Evolutionary conservation across 2,888 invertebrate species (phyloP).

Genomic region (Aporophyla nigra): DNA sequence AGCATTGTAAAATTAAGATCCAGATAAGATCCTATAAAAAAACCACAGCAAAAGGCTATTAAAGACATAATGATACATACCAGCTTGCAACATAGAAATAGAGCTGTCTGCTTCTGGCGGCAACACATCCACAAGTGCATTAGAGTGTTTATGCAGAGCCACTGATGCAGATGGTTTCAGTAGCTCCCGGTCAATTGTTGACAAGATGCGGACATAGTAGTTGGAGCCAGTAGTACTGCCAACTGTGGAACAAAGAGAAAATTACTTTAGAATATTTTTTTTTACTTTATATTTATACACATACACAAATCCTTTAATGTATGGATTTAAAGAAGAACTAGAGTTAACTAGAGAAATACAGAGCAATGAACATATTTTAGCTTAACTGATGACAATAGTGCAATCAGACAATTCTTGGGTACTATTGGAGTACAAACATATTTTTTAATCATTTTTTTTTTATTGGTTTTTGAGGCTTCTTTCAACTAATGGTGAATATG

Average conservation of each 20-base stretch:
- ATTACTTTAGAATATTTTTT: background rate
- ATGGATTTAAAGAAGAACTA: background rate
- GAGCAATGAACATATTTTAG: background rate
- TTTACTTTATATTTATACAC: too few species aligned
- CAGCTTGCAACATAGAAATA: slow-evolving; percentile 99
- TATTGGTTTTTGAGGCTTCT: background rate
- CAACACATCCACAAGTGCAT: slow-evolving; percentile 99
- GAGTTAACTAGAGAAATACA: background rate
- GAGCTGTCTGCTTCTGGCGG: slow-evolving; percentile 99
- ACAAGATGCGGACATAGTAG: slow-evolving; percentile 99
- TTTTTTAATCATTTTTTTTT: background rate
- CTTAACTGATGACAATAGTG: background rate
- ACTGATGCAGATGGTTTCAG: slow-evolving; percentile 99
- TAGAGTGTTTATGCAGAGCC: slow-evolving; percentile 99
- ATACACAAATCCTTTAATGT: background rate
- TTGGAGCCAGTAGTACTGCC: slow-evolving; percentile 99
- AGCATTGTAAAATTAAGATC: background rate
- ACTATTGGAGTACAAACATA: background rate
- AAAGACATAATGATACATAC: slow-evolving; percentile 82
- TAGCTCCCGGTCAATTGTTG: slow-evolving; percentile 99
- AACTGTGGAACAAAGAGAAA: slow-evolving; percentile 88
- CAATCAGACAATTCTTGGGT: background rate
- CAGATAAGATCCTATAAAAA: background rate
- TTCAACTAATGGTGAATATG: background rate
- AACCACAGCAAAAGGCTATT: background rate